Evolutionary conservation across 2,113 vertebrate genomes (phyloP), one percentile per base, ranked within the genome.

Genomic region (Potamarius usumacintae): DNA sequence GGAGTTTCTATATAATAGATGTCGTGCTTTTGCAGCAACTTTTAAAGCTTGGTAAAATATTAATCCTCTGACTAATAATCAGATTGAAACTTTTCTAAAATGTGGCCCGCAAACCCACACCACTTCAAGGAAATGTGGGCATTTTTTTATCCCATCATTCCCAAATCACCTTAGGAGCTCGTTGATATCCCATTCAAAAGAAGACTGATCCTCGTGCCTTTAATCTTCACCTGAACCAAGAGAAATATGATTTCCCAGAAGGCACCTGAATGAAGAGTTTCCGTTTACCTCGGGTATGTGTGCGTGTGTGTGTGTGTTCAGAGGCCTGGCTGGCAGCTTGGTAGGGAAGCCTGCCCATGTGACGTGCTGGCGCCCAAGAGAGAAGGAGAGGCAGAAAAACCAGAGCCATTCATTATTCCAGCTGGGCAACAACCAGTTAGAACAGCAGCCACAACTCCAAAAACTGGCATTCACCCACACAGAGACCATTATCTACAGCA

Each of bases 351-450:
- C 15, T 34, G 89, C 72, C 57, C 80, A 63, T 85, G 48, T 88
- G 84, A 83, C 10, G n/a, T 63, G 58, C 76, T 78, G 87, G 84
- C 84, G n/a, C 80, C 79, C 84, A 83, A 80, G 81, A 79, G 89
- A 85, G 82, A 84, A 52, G 87, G 83, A 86, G 84, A 90, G 86
- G 80, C 77, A 85, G 80, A 60, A 63, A 81, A 88, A 67, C 67
- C 89, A 84, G 86, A 86, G 87, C 81, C 76, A 90, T 90, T 88
- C 90, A 93, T 91, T 92, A 91, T 85, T 92, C 90, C 93, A 91
- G 92, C 92, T 93, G 93, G 88, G 91, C 90, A 94, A 93, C 94
- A 93, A 93, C 91, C 90, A 85, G 86, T 92, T 93, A 83, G 89
- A 91, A 90, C 88, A 52, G 89, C 92, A 93, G 92, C 91, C 92